Percentiles rank a stretch among this genome's conserved stretches.
Evolutionary conservation across 2,113 vertebrate genomes (phyloP).

Genomic region (Clupea harengus): DNA sequence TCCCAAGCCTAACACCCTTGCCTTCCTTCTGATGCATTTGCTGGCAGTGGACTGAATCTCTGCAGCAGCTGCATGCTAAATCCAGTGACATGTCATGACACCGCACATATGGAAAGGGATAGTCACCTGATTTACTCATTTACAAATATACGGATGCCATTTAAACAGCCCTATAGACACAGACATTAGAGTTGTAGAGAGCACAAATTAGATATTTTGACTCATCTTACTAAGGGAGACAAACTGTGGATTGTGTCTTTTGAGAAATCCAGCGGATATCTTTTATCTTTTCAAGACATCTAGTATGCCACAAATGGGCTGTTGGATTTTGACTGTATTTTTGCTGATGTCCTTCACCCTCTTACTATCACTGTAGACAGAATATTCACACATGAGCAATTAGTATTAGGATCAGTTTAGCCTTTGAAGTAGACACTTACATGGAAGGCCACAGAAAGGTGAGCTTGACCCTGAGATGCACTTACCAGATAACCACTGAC

Average conservation of each 20-base stretch:
- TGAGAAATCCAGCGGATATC: background rate
- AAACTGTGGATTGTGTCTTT: too few relatives aligned
- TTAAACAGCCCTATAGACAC: background rate
- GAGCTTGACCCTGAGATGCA: background rate
- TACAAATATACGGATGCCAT: background rate
- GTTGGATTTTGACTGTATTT: too few relatives aligned
- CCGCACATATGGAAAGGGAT: background rate
- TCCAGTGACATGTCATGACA: slow-evolving; percentile 3
- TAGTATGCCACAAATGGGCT: too few relatives aligned
- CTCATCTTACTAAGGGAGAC: too few relatives aligned
- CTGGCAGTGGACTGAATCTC: background rate
- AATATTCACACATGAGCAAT: background rate
- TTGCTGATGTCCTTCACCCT: too few relatives aligned
- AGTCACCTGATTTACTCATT: background rate
- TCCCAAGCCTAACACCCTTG: background rate
- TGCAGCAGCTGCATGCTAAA: slow-evolving; percentile 1
- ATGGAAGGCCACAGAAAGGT: background rate
- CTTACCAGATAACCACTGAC: background rate
- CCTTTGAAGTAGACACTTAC: background rate
- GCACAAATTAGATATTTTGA: background rate
- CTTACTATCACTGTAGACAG: too few relatives aligned
- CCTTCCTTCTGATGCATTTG: background rate
- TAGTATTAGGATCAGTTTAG: background rate
- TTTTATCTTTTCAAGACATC: too few relatives aligned
- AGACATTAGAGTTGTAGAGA: background rate